Conservation (phyloP, 2,888 invertebrate species). For the Nemapogon koenigi region DNA sequence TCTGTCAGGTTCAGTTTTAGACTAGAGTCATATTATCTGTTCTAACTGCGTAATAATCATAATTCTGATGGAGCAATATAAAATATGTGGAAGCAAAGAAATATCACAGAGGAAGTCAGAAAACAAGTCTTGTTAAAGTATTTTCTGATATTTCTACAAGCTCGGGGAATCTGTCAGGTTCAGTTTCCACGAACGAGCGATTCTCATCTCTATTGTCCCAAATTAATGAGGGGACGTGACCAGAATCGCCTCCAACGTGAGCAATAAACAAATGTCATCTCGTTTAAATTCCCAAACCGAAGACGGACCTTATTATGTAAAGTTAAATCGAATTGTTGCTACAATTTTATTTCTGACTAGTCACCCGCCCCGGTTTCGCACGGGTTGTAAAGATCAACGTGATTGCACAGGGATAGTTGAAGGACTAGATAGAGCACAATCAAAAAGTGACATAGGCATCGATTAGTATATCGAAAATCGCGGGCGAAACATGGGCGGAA, state of each 20-base stretch:
- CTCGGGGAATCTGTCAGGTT: constrained; percentile 35
- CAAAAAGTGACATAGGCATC: too few relatives aligned
- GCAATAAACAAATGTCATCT: constrained; percentile 48
- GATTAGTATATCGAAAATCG: too few relatives aligned
- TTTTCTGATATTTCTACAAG: constrained; percentile 23
- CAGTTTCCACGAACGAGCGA: constrained; percentile 26
- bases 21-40: too few relatives aligned
- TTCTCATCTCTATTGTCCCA: constrained; percentile 34
- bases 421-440: background rate
- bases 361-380: too few relatives aligned
- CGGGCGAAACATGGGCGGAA: too few relatives aligned
- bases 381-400: constrained; percentile 51
- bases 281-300: constrained; percentile 53
- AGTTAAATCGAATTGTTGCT: constrained; percentile 15
- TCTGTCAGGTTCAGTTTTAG: constrained; percentile 32
- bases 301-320: constrained; percentile 26
- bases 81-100: too few relatives aligned
- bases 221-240: constrained; percentile 32
- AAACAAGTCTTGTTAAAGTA: too few relatives aligned
- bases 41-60: too few relatives aligned
- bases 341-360: too few relatives aligned
- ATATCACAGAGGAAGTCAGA: too few relatives aligned
- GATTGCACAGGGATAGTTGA: background rate
- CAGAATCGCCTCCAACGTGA: constrained; percentile 30
- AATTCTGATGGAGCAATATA: too few relatives aligned